Evolutionary conservation across 2,888 invertebrate genomes (phyloP), one percentile per base, ranked within the genome.

Genomic region (Lepidonotus clava): DNA sequence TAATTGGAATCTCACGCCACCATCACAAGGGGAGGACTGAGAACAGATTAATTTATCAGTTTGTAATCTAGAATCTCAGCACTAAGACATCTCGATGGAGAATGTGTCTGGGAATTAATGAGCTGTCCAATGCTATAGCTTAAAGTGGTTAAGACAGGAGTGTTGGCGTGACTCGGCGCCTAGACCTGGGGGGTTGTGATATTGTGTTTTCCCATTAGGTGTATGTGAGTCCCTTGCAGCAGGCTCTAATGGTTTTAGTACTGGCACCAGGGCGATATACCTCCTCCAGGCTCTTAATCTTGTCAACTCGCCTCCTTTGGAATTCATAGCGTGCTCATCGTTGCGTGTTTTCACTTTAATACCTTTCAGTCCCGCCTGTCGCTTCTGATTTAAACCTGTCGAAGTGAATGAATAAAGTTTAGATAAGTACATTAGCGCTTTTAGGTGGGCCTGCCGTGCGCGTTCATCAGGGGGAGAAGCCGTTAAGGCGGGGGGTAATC

Each of bases 301-400:
- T 61, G 61, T 61, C 61, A 61, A n/a, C 28, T 61, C 61, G 28
- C 5, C 61, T 61, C 61, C 28, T 61, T 61, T 24, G 24, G 61
- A 61, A 61, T 61, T 61, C 61, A 61, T 61, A 61, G 61, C 61
- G 61, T 61, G 61, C 61, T 61, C 61, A 61, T 61, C 61, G 61
- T 61, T 61, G 61, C 28, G 61, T 61, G 61, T 61, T 61, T 61
- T 61, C 61, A 61, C 28, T 61, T 61, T 61, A 61, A 61, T 61
- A 61, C 61, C 61, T 61, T 61, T 61, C 61, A 61, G 24, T n/a
- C 61, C 28, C 61, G 61, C 61, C 61, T 61, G 61, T 61, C 61
- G 61, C 28, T 61, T 61, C n/a, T 61, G 61, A 61, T 61, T 61
- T 61, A 61, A 61, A 61, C 61, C 61, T 61, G 61, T 61, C 61